Base-by-base conservation (phyloP, 2,797 vertebrate genomes). In the Pristis pectinata region DNA sequence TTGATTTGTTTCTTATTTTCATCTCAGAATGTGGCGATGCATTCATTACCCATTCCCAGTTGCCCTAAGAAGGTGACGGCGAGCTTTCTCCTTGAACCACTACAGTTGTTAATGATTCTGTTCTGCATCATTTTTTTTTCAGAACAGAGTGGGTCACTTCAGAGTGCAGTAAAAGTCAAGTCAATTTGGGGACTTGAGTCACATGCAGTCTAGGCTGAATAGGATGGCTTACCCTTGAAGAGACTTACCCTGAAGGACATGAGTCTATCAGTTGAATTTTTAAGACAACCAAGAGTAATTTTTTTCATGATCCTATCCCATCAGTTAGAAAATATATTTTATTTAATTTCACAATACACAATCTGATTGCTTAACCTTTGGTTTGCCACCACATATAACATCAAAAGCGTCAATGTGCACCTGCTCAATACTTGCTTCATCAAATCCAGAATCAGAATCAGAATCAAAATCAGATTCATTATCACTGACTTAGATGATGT, bases 1-100 rank as follows among this genome's bases (percentile, higher is more conserved):
- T 91, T 91, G 59, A 91, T 91, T 91, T 91, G 19, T 91, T 67
- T 91, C 64, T 91, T 37, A 91, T 67, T 64, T 91, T 67, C 87
- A 61, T 41, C 59, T 91, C 87, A 67, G 17, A 41, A 91, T 91
- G 87, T 91, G 87, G 87, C 49, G 19, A 67, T 19, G 61, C 87
- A 91, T 91, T 91, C 19, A 37, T 91, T 91, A 91, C 34, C n/a
- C 87, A 91, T 91, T 91, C 59, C 59, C 87, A 91, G 59, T 41
- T 91, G 87, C 59, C 87, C n/a, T 64, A 17, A 24, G 59, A 91
- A 91, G n/a, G 87, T 67, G n/a, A 91, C 67, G 59, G 87, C 24
- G 7, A 91, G 59, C 17, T 37, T 64, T 91, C 87, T 67, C 61
- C 61, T 91, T 91, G 59, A 91, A 91, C 59, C 59, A 64, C 87